Conservation (phyloP, 2,888 invertebrate species). For the Agrotis puta region DNA sequence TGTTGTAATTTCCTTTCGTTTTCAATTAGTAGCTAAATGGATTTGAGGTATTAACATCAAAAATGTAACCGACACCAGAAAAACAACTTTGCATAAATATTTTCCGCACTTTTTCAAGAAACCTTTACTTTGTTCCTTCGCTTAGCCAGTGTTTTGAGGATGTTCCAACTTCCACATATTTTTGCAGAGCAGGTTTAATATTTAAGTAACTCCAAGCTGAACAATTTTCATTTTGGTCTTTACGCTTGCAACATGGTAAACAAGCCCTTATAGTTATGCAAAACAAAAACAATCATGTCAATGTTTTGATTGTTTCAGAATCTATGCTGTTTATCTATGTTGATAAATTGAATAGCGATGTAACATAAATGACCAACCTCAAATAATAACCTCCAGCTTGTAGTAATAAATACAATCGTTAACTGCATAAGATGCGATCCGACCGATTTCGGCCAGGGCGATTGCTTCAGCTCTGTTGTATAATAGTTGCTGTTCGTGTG, state of each 20-base stretch:
- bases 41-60: slow-evolving; percentile 35
- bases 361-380: slow-evolving; percentile 4
- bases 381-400: too few species aligned
- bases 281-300: slow-evolving; percentile 1
- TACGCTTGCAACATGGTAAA: slow-evolving; percentile 6
- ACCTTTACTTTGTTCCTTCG: slow-evolving; percentile 23
- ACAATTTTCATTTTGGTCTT: slow-evolving; percentile 42
- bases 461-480: too few species aligned
- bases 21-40: slow-evolving; percentile 49
- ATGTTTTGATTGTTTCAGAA: slow-evolving; percentile 27
- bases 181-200: slow-evolving; percentile 39
- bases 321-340: slow-evolving; percentile 4
- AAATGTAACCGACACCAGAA: slow-evolving; percentile 21
- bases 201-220: slow-evolving; percentile 45
- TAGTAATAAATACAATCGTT: slow-evolving; percentile 13
- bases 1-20: slow-evolving; percentile 62
- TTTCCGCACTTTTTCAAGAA: slow-evolving; percentile 14
- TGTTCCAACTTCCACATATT: slow-evolving; percentile 38
- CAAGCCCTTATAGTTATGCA: slow-evolving; percentile 15
- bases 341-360: slow-evolving; percentile 23
- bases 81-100: slow-evolving; percentile 35
- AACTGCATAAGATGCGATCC: too few species aligned
- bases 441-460: too few species aligned
- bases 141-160: slow-evolving; percentile 17
- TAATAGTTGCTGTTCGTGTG: too few species aligned